Evolutionary conservation across 2,113 vertebrate genomes (phyloP), one percentile per base, ranked within the genome.

Genomic region (Ibidorhyncha struthersii): DNA sequence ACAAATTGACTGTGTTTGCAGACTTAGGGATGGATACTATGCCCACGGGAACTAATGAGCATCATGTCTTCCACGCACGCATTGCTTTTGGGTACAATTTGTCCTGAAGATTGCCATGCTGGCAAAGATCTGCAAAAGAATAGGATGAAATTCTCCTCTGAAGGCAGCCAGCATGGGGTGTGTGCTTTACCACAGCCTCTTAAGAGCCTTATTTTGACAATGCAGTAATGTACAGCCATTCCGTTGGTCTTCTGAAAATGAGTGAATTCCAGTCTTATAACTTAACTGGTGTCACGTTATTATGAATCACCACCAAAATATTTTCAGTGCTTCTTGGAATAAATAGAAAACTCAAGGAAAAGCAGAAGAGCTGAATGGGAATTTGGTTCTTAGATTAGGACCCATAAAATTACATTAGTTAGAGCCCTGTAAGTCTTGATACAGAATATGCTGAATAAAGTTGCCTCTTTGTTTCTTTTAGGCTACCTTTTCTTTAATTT

Each of bases 301-400:
- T 82, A 84, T 94, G 92, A 95, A 92, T 92, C 92, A 95, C 36
- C 40, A 59, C 55, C n/a, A 89, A 90, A 95, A 78, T 81, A 89
- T 91, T 89, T 93, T 94, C 91, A 82, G 19, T 82, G 36, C 29
- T 94, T 38, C 49, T 87, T 90, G 62, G 27, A 93, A 95, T 82
- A 93, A 96, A 89, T 50, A 89, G 88, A 84, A 96, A 95, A 89
- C 52, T 70, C 61, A 84, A 91, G 55, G 29, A 92, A 86, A 93
- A 89, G 27, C 58, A 87, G 87, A 96, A 95, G 61, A 87, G 18
- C 78, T 90, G 66, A 82, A 52, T 14, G 85, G 52, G 36, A 91
- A 61, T 72, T 86, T 38, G 71, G 34, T 77, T 47, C 30, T 89
- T 91, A 38, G 10, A 82, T 72, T 45, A 62, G 26, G 45, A 91